Evolutionary conservation across 2,797 vertebrate species (phyloP), one percentile per base, ranked within the genome.

Genomic region (Peromyscus attwateri): DNA sequence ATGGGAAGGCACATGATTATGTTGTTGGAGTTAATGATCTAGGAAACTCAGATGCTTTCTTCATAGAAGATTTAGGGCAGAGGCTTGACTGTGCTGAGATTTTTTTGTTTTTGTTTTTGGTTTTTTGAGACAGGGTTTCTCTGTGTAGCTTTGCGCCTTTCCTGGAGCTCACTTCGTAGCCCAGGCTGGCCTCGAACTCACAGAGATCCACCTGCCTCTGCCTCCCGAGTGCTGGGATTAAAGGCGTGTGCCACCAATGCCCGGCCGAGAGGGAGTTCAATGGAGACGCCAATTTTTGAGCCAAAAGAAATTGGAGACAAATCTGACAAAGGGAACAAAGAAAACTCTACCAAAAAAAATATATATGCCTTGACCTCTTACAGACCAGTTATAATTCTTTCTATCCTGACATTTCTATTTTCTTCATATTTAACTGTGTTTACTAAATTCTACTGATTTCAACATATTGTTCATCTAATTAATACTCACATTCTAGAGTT

Each of bases 41-140:
- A 0, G 99, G 99, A 52, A 99, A 99, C 98, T 99, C 99, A 6
- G 99, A 99, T 40, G 99, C 99, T 87, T 99, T 99, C 96, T 91
- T 99, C 79, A 99, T 99, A 93, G 99, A 99, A 98, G 99, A 99
- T 96, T 98, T 99, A 46, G 99, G 99, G 91, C 99, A 99, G 99
- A 99, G 99, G 97, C 98, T 99, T 90, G 99, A 99, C 92, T 99
- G 99, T 97, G 98, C 99, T 57, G 98, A 98, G 0, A 97, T 99
- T 0, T 62, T 77, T 99, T 99, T 90, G n/a, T n/a, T n/a, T n/a
- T n/a, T n/a, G n/a, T n/a, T n/a, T n/a, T n/a, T n/a, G n/a, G n/a
- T n/a, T n/a, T n/a, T n/a, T n/a, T n/a, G n/a, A n/a, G n/a, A n/a
- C n/a, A n/a, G n/a, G n/a, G n/a, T n/a, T n/a, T n/a, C n/a, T n/a